A percentile compares a stretch with the other conserved stretches of the same genome.
Evolutionary conservation across 2,113 vertebrate genomes (phyloP).

Genomic region (Oryzias woworae): DNA sequence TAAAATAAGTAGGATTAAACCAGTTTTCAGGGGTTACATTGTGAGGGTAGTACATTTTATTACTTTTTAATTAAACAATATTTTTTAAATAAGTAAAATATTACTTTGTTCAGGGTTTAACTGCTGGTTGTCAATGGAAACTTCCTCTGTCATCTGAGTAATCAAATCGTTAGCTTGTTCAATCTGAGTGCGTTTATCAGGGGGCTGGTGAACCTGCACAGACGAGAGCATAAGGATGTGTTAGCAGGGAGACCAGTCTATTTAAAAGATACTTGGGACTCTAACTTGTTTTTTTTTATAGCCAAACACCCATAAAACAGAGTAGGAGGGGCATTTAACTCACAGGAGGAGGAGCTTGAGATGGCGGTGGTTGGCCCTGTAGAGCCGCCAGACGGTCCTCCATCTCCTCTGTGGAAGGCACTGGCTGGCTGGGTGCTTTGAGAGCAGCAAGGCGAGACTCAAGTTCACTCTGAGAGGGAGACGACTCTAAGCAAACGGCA

Average conservation of each 20-base stretch:
- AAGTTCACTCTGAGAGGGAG: constrained; percentile 87
- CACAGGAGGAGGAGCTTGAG: constrained; percentile 79
- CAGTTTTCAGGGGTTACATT: not conserved
- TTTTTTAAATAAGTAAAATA: constrained; percentile 2
- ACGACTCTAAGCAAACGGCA: constrained; percentile 74
- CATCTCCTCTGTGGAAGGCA: constrained; percentile 85
- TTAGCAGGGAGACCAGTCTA: not conserved
- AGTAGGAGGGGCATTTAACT: constrained; percentile 42
- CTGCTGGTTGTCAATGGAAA: constrained; percentile 82
- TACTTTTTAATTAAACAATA: not conserved
- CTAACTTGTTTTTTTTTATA: not conserved
- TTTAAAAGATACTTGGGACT: not conserved
- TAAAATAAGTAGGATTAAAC: constrained; percentile 13
- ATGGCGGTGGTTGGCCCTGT: constrained; percentile 78
- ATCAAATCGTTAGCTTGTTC: constrained; percentile 88
- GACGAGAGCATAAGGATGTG: constrained; percentile 19
- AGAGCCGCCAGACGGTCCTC: constrained; percentile 87
- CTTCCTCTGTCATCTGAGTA: constrained; percentile 86
- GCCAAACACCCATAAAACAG: not conserved
- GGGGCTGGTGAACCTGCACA: constrained; percentile 80
- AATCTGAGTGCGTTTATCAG: constrained; percentile 81
- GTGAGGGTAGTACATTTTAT: not conserved
- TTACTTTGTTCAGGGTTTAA: constrained; percentile 66
- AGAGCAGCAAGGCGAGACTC: constrained; percentile 89
- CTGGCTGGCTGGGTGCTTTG: constrained; percentile 73